Evolutionary conservation across 2,888 invertebrate species (phyloP).

Genomic region (Harpalus rubripes): DNA sequence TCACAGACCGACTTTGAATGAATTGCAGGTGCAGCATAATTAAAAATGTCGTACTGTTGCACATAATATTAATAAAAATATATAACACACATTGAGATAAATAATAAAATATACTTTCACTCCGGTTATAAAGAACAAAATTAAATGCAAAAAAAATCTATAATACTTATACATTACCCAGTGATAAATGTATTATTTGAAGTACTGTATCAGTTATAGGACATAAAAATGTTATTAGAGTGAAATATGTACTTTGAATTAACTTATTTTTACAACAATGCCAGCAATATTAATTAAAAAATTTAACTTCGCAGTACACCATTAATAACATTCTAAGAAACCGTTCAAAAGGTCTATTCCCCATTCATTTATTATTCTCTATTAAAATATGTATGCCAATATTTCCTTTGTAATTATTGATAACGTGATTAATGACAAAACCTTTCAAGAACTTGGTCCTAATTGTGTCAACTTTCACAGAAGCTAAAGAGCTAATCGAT

Average conservation of each 20-base stretch:
- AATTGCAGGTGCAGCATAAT: neutral
- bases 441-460: constrained; percentile 22
- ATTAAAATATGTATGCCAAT: neutral
- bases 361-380: neutral
- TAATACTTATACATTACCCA: neutral
- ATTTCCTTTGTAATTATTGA: constrained; percentile 4
- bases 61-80: neutral
- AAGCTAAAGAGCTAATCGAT: constrained; percentile 20
- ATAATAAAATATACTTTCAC: neutral
- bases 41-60: neutral
- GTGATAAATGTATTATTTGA: neutral
- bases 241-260: neutral
- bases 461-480: constrained; percentile 37
- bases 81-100: neutral
- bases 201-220: neutral
- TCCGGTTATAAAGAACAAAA: neutral
- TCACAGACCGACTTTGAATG: neutral
- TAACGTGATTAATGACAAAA: constrained; percentile 41
- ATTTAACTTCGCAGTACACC: neutral
- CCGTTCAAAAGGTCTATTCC: neutral
- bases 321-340: neutral
- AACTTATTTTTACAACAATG: neutral
- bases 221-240: neutral
- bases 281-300: neutral
- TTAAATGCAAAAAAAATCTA: neutral